Percentiles rank a stretch among this genome's conserved stretches.
These are phyloP conservation scores for Eulithis prunata DNA, from an alignment of 2,888 invertebrate genomes.

Conservation along the genomic window DNA sequence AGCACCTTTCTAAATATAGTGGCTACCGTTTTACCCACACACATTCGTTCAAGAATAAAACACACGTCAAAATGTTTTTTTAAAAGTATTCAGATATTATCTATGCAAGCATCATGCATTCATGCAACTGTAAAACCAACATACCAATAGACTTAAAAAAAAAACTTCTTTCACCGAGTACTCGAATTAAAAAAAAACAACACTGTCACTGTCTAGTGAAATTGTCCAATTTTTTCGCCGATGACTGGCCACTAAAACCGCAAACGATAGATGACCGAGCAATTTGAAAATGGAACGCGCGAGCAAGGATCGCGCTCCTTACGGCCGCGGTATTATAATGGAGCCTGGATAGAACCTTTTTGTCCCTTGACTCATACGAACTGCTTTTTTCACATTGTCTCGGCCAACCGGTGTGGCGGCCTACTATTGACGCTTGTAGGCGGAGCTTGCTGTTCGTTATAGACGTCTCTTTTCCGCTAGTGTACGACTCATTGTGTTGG, in stretches of 20 bases:
- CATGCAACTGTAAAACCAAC: constrained; percentile 35
- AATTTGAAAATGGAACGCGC: constrained; percentile 60
- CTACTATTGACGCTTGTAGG: constrained; percentile 54
- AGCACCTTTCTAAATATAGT: constrained; percentile 11
- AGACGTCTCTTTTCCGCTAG: constrained; percentile 50
- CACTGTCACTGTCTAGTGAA: constrained; percentile 61
- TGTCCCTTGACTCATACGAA: constrained; percentile 67
- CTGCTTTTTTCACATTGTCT: constrained; percentile 70
- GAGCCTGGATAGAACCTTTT: constrained; percentile 67
- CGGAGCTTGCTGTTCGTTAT: constrained; percentile 27
- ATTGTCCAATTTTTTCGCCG: constrained; percentile 54
- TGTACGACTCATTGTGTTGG: constrained; percentile 28
- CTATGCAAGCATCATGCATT: constrained; percentile 30
- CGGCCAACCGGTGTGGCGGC: constrained; percentile 59
- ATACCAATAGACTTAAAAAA: constrained; percentile 43
- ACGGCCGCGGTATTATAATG: constrained; percentile 63
- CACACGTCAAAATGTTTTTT: neutral
- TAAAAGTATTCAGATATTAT: constrained; percentile 9
- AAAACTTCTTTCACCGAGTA: constrained; percentile 44
- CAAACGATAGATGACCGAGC: constrained; percentile 60
- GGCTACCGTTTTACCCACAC: neutral
- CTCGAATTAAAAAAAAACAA: constrained; percentile 46
- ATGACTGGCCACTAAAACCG: constrained; percentile 55
- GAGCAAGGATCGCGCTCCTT: constrained; percentile 68
- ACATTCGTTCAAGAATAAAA: neutral